Percentiles rank a stretch among this genome's conserved stretches.
These are phyloP conservation scores for Ardeotis arabs DNA, from an alignment of 2,113 vertebrate species.

Conservation along the genomic window DNA sequence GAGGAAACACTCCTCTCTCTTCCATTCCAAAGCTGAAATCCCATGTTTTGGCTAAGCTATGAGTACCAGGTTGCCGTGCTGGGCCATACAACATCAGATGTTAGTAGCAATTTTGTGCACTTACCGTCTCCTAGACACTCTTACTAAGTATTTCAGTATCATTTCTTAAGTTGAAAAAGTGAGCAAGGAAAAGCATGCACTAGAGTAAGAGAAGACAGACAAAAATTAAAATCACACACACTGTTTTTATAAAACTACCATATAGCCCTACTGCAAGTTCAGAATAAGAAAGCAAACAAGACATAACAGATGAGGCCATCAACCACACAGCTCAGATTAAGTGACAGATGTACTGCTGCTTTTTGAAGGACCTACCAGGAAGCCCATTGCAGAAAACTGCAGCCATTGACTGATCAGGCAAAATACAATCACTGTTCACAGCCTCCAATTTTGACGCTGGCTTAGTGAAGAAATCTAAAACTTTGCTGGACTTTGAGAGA, in stretches of 20 bases:
- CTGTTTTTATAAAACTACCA: not conserved
- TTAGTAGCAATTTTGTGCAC: not conserved
- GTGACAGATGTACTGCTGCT: not conserved
- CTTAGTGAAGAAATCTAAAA: not conserved
- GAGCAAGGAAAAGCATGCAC: not conserved
- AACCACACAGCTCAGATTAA: not conserved
- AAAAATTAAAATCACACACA: not conserved
- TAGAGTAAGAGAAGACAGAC: not conserved
- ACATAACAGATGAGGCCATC: not conserved
- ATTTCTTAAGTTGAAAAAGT: not conserved
- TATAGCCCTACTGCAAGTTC: not conserved
- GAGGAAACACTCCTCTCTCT: not conserved
- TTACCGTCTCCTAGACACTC: not conserved
- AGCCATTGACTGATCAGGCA: not conserved
- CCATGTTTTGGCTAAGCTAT: not conserved
- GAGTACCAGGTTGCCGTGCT: fast-evolving
- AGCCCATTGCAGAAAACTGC: not conserved
- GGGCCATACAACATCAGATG: not conserved
- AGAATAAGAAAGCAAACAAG: not conserved
- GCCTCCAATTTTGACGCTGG: not conserved
- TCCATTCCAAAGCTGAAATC: not conserved
- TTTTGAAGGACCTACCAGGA: not conserved
- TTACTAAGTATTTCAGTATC: not conserved
- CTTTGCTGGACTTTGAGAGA: not conserved
- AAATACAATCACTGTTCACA: not conserved